These are phyloP conservation scores for Scaptomyza cyrtandrae DNA, from an alignment of 2,888 invertebrate species.

Conservation along the genomic window DNA sequence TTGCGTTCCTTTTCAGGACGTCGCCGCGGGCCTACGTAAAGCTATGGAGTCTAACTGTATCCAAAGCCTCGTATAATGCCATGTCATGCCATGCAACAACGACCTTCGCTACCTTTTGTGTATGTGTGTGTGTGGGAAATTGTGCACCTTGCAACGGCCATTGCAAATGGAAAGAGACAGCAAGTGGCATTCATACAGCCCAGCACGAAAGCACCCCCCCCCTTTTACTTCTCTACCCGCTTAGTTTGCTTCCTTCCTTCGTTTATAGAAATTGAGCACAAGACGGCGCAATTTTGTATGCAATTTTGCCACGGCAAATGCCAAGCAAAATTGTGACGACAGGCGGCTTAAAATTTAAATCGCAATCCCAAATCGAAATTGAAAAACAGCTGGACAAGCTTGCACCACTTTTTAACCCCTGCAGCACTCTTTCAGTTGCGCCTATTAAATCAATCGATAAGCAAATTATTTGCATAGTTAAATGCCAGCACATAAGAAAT, in stretches of 20 bases:
- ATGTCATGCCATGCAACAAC: slow-evolving; percentile 45
- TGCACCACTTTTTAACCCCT: neutral
- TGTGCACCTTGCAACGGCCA: slow-evolving; percentile 68
- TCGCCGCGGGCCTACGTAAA: slow-evolving; percentile 32
- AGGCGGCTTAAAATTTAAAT: slow-evolving; percentile 53
- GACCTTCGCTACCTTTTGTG: slow-evolving; percentile 59
- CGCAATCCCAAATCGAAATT: slow-evolving; percentile 66
- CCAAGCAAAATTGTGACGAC: slow-evolving; percentile 50
- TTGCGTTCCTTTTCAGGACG: slow-evolving; percentile 4
- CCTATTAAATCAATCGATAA: slow-evolving; percentile 33
- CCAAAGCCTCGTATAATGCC: slow-evolving; percentile 46
- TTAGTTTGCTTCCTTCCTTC: slow-evolving; percentile 7
- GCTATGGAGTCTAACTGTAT: slow-evolving; percentile 38
- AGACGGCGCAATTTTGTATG: slow-evolving; percentile 53
- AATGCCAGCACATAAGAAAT: neutral
- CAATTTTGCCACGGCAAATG: slow-evolving; percentile 55
- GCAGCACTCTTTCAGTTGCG: neutral
- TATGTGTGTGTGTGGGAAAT: slow-evolving; percentile 61
- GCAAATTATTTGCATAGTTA: slow-evolving; percentile 50
- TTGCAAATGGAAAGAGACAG: slow-evolving; percentile 34
- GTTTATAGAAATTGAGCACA: slow-evolving; percentile 49
- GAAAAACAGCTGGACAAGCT: slow-evolving; percentile 40
- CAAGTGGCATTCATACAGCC: slow-evolving; percentile 4
- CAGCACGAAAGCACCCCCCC: neutral
- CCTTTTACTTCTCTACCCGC: neutral